Evolutionary conservation across 2,888 invertebrate species (phyloP), one percentile per base, ranked within the genome.

Genomic region (Apocheima hispidaria): DNA sequence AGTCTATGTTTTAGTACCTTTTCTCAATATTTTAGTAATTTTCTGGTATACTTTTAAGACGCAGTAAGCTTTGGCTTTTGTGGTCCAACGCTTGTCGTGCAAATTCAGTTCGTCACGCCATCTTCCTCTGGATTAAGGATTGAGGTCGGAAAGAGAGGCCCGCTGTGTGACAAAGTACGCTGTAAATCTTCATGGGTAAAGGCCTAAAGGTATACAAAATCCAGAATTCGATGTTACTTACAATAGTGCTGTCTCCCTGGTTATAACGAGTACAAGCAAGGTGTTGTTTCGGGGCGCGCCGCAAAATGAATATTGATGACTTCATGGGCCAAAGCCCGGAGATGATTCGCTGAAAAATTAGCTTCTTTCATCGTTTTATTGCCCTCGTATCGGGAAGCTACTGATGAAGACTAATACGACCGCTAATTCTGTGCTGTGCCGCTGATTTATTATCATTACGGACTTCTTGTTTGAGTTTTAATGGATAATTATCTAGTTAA

Each of bases 291-390:
- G 86, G 85, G 89, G 90, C 86, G 87, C 85, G 88, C 88, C 87
- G 71, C 84, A 79, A 90, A 92, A 92, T 92, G 88, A 92, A 92
- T 92, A 92, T 92, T 92, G 92, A 92, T 92, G 92, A 86, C 89
- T 91, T 87, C 82, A 90, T 89, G 83, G 85, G 82, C 53, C 48
- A 55, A 21, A 60, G 82, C 77, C 88, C 89, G 88, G 88, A 90
- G 90, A 91, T 92, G 92, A 92, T 90, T 89, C 82, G 91, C 90
- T 89, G 87, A 91, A 91, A 92, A 92, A 91, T 91, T 90, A 84
- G 87, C 85, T 90, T 90, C 91, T 91, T 91, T 88, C 90, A 90
- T 89, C 91, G 90, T 90, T 89, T 91, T 90, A 91, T 92, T 88
- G 90, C 86, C 73, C 74, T 78, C 83, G 84, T 80, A 84, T 81